Conservation (phyloP, 2,113 vertebrate genomes). For the Periophthalmodon schlosseri region DNA sequence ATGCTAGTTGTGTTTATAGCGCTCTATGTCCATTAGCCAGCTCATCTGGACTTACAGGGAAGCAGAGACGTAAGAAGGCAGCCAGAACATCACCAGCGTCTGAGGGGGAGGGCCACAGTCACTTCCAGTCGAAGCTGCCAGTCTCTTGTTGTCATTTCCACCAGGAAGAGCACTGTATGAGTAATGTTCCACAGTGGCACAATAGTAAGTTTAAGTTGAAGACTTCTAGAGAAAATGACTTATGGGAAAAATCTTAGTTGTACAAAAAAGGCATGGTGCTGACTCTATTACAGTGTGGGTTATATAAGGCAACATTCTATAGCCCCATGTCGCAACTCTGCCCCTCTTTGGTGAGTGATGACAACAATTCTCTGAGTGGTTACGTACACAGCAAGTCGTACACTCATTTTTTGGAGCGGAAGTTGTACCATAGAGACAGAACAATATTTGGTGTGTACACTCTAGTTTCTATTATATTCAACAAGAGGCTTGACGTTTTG, state of each 20-base stretch:
- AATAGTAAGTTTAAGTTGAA: not conserved
- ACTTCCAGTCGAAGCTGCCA: conserved; percentile 41
- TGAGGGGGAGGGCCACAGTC: not conserved
- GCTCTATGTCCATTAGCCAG: conserved; percentile 41
- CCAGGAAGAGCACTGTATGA: conserved; percentile 23
- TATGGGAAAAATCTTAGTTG: not conserved
- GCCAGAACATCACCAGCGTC: conserved; percentile 33
- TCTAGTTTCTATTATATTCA: too few species aligned
- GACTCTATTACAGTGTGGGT: not conserved
- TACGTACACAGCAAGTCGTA: not conserved
- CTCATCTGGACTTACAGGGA: conserved; percentile 25
- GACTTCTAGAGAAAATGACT: not conserved
- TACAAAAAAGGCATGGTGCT: not conserved
- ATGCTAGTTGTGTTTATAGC: conserved; percentile 15
- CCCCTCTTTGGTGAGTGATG: conserved; percentile 46
- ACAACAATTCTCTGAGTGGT: not conserved
- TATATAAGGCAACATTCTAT: not conserved
- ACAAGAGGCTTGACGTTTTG: too few species aligned
- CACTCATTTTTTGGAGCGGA: not conserved
- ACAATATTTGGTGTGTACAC: too few species aligned
- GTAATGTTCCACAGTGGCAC: conserved; percentile 42
- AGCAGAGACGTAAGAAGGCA: conserved; percentile 24
- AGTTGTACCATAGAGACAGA: not conserved
- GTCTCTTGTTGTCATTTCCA: conserved; percentile 20
- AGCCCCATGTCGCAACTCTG: conserved; percentile 49